Conservation (phyloP, 2,113 vertebrate species). For the Patagioenas fasciata region DNA sequence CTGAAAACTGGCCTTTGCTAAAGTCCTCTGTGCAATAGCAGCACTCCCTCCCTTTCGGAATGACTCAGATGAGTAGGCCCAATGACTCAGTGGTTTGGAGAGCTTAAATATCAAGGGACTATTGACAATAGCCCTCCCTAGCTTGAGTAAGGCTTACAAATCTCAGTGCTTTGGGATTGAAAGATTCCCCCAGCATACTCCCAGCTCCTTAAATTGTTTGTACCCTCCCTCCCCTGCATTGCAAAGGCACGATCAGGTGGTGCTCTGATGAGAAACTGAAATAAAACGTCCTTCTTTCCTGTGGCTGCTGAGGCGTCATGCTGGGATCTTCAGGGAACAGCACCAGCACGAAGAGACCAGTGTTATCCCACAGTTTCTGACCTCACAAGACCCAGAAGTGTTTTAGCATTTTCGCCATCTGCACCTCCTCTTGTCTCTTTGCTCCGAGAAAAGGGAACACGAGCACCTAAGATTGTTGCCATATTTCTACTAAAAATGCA, state of each 20-base stretch:
- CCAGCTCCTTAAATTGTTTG: neutral
- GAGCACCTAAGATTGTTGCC: neutral
- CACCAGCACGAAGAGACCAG: neutral
- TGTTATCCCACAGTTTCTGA: neutral
- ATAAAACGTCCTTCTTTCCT: neutral
- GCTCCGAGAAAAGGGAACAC: neutral
- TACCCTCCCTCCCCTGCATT: neutral
- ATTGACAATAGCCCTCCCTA: constrained; percentile 21
- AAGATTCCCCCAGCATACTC: neutral
- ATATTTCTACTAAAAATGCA: neutral
- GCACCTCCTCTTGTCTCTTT: neutral
- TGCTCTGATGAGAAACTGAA: neutral
- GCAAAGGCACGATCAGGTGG: neutral
- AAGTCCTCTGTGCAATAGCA: neutral
- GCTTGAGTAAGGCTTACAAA: constrained; percentile 33
- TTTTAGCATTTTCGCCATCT: neutral
- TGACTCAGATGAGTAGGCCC: constrained; percentile 58
- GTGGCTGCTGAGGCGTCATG: neutral
- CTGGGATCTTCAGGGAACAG: neutral
- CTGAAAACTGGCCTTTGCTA: neutral
- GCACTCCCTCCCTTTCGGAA: neutral
- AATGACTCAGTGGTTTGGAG: constrained; percentile 58
- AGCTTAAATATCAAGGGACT: constrained; percentile 38
- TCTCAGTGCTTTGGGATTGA: neutral
- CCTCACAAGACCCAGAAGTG: neutral